These are phyloP conservation scores for Coremacera marginata DNA, from an alignment of 2,888 invertebrate genomes.

Conservation along the genomic window DNA sequence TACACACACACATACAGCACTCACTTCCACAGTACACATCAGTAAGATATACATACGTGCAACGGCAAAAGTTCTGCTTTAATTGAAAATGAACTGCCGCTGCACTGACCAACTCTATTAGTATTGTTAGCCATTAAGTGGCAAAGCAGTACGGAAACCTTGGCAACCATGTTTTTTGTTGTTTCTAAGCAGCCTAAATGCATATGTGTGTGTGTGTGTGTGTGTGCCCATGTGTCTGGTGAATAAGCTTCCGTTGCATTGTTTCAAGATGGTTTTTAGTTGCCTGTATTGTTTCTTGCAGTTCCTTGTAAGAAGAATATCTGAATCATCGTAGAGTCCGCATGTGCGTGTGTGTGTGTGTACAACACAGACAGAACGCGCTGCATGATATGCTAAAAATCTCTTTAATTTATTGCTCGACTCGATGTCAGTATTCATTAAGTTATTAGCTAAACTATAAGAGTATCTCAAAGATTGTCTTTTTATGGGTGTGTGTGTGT, in stretches of 20 bases:
- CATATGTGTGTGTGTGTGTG: background rate
- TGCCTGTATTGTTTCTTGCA: background rate
- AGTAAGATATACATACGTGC: background rate
- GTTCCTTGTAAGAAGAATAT: background rate
- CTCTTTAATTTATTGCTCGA: constrained; percentile 43
- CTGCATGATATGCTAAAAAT: constrained; percentile 21
- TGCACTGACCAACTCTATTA: constrained; percentile 7
- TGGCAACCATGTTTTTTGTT: background rate
- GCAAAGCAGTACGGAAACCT: background rate
- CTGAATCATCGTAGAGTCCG: background rate
- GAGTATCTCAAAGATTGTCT: constrained; percentile 5
- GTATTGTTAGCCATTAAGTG: constrained; percentile 1
- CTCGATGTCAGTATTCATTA: constrained; percentile 46
- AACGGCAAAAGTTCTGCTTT: background rate
- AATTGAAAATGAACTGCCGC: constrained; percentile 2
- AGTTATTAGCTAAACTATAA: constrained; percentile 44
- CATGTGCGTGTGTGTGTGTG: background rate
- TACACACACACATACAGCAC: background rate
- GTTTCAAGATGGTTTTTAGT: constrained; percentile 2
- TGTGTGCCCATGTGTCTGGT: background rate
- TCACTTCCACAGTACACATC: no score
- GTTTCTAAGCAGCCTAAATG: background rate
- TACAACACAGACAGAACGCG: background rate
- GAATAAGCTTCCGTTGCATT: background rate
- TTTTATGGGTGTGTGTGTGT: no score